Evolutionary conservation across 2,888 invertebrate genomes (phyloP).

Genomic region (Diploptera punctata): DNA sequence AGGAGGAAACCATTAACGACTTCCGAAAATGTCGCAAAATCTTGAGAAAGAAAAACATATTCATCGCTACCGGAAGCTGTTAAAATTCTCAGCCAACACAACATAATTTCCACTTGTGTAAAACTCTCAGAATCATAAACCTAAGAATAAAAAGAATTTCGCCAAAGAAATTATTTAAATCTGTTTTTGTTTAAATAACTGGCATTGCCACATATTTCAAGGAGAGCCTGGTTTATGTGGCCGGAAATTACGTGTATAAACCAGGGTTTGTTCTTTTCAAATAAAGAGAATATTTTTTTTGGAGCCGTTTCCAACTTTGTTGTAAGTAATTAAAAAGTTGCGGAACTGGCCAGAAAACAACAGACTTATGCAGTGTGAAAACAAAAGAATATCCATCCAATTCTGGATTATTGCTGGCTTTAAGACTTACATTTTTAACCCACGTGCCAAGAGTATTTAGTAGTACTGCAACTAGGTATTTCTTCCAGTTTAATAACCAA

Average conservation of each 20-base stretch:
- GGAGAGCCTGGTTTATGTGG: background rate
- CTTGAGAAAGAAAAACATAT: conserved; percentile 41
- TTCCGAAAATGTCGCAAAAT: conserved; percentile 36
- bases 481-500: no score
- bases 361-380: background rate
- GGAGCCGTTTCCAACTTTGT: conserved; percentile 2
- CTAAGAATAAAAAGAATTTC: conserved; percentile 1
- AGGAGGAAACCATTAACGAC: conserved; percentile 37
- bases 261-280: background rate
- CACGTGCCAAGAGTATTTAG: background rate
- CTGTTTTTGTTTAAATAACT: background rate
- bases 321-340: conserved; percentile 10
- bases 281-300: background rate
- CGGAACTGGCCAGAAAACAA: background rate
- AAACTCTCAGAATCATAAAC: background rate
- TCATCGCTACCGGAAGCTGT: conserved; percentile 43
- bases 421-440: background rate
- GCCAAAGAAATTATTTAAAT: background rate
- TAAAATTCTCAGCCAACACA: conserved; percentile 42
- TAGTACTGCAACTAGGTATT: no score
- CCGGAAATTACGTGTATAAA: conserved; percentile 9
- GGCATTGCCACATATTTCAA: background rate
- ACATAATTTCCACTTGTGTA: conserved; percentile 41
- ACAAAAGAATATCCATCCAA: background rate
- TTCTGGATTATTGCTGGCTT: background rate